Evolutionary conservation across 2,113 vertebrate genomes (phyloP).

Genomic region (Lycaon pictus): DNA sequence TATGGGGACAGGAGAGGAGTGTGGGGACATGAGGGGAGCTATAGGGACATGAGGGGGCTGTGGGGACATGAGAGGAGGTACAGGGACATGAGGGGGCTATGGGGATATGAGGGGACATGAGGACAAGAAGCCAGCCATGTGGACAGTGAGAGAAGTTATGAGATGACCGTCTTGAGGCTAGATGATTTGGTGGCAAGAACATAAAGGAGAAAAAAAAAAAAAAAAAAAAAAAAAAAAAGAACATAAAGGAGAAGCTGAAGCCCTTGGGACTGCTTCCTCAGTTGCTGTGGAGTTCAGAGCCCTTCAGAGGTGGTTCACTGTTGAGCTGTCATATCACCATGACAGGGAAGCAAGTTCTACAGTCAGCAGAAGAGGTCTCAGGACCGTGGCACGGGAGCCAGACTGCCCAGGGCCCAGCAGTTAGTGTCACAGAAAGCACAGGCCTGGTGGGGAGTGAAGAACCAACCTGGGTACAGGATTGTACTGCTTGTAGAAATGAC

Average conservation of each 20-base stretch:
- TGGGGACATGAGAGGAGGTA: rapidly evolving
- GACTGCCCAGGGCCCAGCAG: not conserved
- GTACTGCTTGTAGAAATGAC: not conserved
- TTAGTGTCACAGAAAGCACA: not conserved
- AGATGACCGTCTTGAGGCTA: not conserved
- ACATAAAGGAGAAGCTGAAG: not conserved
- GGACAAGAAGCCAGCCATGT: not conserved
- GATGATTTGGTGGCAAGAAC: not conserved
- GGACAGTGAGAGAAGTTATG: not conserved
- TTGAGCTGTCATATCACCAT: not conserved
- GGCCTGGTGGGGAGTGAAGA: not conserved
- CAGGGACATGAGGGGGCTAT: not conserved
- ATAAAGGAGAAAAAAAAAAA: not conserved
- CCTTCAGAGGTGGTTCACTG: not conserved
- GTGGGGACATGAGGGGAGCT: rapidly evolving
- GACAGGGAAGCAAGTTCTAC: not conserved
- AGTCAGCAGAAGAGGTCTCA: not conserved
- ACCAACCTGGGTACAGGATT: not conserved
- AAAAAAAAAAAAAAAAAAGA: not conserved
- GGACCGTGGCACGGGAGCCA: not conserved
- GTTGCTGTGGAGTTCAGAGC: not conserved
- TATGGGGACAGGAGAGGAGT: rapidly evolving
- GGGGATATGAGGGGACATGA: not conserved
- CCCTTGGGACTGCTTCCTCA: not conserved
- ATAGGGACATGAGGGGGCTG: slow-evolving; percentile 57